Evolutionary conservation across 2,888 invertebrate genomes (phyloP), one percentile per base, ranked within the genome.

Genomic region (Cataglyphis albicans): DNA sequence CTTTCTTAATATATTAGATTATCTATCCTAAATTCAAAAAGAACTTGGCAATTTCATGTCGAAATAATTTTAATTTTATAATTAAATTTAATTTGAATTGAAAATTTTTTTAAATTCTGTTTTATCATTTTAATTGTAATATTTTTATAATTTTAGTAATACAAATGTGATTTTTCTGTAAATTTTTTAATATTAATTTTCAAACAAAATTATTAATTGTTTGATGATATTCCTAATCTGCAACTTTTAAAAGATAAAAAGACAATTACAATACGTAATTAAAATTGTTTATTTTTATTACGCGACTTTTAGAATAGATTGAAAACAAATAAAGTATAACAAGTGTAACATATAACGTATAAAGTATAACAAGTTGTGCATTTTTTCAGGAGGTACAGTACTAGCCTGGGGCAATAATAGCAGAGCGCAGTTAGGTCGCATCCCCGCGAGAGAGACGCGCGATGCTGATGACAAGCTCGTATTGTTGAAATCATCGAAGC

Each of bases 331-430:
- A 35, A 57, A 72, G 18, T 15, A 18, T 57, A 5, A 7, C 15
- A 75, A 65, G 32, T 10, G n/a, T 25, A 25, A 25, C 1, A 1
- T 25, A 25, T 25, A 25, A 25, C 25, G 25, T 25, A 25, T 25
- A 25, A 25, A 25, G 25, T 25, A 25, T 25, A 25, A 25, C 25
- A 25, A 25, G 25, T 41, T 25, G 21, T 64, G 4, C 4, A 55
- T 72, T 44, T 81, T 67, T 89, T 35, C 61, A 91, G 93, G 94
- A 74, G 97, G 97, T 35, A 96, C 96, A 88, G 95, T 98, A 44
- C 96, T 97, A 93, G 97, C 97, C 10, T 97, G 98, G 96, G 98
- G 98, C 32, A 97, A 97, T 89, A 96, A 97, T 87, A 96, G 96
- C 74, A 95, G 95, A 93, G 96, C 96, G 55, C 97, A 97, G 95